phyloP scores from a whole-genome alignment of 2,113 vertebrate species.

The Myotis yumanensis region DNA sequence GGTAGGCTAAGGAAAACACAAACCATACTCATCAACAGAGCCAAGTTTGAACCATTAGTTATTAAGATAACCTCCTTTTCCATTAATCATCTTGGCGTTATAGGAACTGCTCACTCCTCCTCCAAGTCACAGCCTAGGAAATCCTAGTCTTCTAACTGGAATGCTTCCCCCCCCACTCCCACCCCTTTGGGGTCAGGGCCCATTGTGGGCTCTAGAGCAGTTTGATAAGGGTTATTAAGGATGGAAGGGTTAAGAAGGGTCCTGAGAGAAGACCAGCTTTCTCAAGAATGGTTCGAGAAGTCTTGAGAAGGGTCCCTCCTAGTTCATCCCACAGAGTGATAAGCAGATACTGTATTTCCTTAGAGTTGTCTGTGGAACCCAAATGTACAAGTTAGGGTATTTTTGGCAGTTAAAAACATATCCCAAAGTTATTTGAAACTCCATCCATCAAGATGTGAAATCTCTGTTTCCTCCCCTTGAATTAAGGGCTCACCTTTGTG shows the following conservation, averaged over 20 bases:
- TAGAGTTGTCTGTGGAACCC: not conserved
- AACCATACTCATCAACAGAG: not conserved
- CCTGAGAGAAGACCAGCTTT: conserved; percentile 12
- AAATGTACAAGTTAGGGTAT: not conserved
- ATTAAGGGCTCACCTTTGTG: not conserved
- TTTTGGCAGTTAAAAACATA: not conserved
- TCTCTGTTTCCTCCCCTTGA: not conserved
- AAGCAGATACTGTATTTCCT: not conserved
- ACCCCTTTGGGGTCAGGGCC: fast-evolving
- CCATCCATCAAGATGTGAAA: not conserved
- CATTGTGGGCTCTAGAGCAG: not conserved
- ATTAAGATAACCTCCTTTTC: not conserved
- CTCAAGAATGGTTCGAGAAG: not conserved
- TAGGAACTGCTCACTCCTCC: not conserved
- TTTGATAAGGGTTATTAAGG: not conserved
- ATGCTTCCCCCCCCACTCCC: not conserved
- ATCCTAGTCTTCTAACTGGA: not conserved
- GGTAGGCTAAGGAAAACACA: conserved; percentile 2
- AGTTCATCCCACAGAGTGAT: not conserved
- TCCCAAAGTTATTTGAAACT: not conserved
- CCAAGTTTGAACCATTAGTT: not conserved
- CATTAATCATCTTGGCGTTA: not conserved
- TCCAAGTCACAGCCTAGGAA: not conserved
- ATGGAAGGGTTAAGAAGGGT: not conserved
- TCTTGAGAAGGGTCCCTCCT: not conserved